A percentile compares a stretch with the other conserved stretches of the same genome.
Conservation (phyloP, 2,113 vertebrate genomes). For the Lophotis ruficrista region DNA sequence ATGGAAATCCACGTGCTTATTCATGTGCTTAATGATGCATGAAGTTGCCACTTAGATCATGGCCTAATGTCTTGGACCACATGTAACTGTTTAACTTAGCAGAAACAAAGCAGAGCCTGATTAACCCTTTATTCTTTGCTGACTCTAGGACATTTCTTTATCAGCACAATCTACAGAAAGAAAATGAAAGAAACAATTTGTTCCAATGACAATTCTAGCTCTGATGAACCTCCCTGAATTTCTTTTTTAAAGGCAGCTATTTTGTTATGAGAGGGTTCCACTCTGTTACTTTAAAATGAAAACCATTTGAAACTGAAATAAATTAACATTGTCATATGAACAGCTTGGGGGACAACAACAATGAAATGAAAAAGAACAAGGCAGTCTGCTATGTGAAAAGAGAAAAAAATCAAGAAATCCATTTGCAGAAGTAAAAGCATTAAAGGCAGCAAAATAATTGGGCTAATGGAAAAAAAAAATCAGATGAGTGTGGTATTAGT, state of each 20-base stretch:
- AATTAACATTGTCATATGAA: constrained; percentile 7
- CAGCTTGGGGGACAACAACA: constrained; percentile 12
- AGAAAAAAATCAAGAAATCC: constrained; percentile 1
- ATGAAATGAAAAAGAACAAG: neutral
- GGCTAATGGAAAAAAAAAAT: constrained; percentile 30
- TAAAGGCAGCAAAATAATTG: constrained; percentile 46
- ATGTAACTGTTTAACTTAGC: neutral
- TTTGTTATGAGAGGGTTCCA: neutral
- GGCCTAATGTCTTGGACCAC: neutral
- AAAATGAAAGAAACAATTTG: neutral
- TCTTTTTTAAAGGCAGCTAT: neutral
- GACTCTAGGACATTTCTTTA: neutral
- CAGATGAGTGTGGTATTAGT: constrained; percentile 16
- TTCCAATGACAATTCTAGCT: neutral
- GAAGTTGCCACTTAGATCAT: neutral
- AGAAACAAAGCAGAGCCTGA: neutral
- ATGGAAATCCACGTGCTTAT: neutral
- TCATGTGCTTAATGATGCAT: neutral
- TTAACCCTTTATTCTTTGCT: neutral
- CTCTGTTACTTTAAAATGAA: constrained; percentile 11
- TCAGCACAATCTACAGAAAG: neutral
- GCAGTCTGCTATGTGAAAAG: neutral
- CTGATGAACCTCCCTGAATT: neutral
- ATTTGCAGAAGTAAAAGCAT: constrained; percentile 27
- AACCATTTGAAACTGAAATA: neutral